Evolutionary conservation across 2,888 invertebrate genomes (phyloP), one percentile per base, ranked within the genome.

Genomic region (Tenodera sinensis): DNA sequence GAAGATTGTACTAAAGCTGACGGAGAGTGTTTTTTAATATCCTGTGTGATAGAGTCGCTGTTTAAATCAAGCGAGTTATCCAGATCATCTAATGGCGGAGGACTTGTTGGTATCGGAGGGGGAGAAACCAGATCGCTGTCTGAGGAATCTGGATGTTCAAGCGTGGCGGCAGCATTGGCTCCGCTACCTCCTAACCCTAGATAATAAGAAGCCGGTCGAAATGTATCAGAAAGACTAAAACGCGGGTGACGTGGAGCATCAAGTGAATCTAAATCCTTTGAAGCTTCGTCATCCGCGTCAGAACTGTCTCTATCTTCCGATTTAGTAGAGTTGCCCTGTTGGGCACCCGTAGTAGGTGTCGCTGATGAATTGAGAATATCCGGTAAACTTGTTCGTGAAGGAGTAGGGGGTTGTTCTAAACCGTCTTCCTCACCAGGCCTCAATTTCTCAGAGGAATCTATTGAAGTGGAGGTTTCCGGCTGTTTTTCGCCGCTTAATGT

Each of bases 201-300:
- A 92, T 98, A 98, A 92, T 98, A 98, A 0, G 98, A 98, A 0
- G 98, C 98, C 0, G 98, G 98, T 88, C 98, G 94, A 92, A 98
- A 98, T 1, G 97, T 97, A 92, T 98, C 98, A 1, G 97, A 98
- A 89, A 98, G 94, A 93, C 97, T 98, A 92, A 98, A 97, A 91
- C 98, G 94, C 0, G 96, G 95, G 91, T 97, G 96, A 84, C 96
- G 94, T 3, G 97, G 96, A 83, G 95, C 94, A 90, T 96, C 95
- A 83, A 95, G 94, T 0, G 95, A 95, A 91, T 96, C 96, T 88
- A 96, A 93, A 91, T 98, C 96, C 93, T 97, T 97, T 3, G 96
- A 96, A 0, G 96, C 96, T 93, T 97, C 98, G 91, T 98, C 97
- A 91, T 97, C 97, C 2, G 96, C 96, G 93, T 98, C 97, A 0